phyloP scores from a whole-genome alignment of 2,888 invertebrate genomes.

The Chaitophorus viminalis region DNA sequence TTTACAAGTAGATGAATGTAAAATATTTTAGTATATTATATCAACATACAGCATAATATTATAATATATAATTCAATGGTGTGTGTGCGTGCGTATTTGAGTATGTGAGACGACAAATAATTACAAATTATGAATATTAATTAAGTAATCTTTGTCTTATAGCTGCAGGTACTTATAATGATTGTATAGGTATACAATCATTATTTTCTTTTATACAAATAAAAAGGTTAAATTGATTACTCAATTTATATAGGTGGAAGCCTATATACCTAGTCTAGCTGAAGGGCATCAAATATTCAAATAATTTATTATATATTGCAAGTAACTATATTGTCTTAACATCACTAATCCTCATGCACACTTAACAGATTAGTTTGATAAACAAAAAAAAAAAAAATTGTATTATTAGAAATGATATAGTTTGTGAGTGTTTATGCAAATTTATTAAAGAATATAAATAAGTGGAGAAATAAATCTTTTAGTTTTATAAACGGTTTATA shows the following conservation, averaged over 20 bases:
- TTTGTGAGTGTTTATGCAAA: not conserved
- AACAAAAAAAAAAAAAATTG: not conserved
- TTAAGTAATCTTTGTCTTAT: not conserved
- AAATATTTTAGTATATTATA: not conserved
- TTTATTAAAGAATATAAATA: not conserved
- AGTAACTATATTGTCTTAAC: not conserved
- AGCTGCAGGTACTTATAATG: no score
- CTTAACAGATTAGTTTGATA: not conserved
- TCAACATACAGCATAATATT: not conserved
- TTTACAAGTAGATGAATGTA: not conserved
- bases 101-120: not conserved
- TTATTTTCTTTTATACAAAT: slow-evolving; percentile 8
- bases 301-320: slow-evolving; percentile 21
- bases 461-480: not conserved
- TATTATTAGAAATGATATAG: not conserved
- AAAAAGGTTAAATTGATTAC: not conserved
- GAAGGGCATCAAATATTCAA: slow-evolving; percentile 13
- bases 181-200: not conserved
- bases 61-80: not conserved
- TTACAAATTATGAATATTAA: not conserved
- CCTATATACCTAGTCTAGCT: slow-evolving; percentile 18
- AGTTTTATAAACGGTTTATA: not conserved
- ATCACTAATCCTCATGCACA: not conserved
- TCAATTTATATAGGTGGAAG: not conserved
- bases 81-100: not conserved